A percentile compares a stretch with the other conserved stretches of the same genome.
phyloP scores from a whole-genome alignment of 2,888 invertebrate genomes.

The Notodonta ziczac region DNA sequence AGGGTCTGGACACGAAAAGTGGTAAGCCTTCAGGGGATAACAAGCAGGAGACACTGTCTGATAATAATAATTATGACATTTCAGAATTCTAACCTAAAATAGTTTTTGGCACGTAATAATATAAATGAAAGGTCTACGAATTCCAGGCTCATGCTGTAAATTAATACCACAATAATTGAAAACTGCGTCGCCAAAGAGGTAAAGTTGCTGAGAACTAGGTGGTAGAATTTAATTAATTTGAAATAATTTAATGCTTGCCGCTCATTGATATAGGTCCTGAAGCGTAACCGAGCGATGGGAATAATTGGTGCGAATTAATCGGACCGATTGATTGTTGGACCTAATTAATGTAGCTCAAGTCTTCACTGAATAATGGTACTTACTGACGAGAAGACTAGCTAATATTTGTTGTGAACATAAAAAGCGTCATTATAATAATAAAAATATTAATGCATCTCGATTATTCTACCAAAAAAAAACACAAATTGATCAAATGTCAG shows the following conservation, averaged over 20 bases:
- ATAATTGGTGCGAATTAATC: constrained; percentile 41
- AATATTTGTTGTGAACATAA: too few species aligned
- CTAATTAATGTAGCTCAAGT: constrained; percentile 28
- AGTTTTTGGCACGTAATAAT: too few species aligned
- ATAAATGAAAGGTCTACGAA: too few species aligned
- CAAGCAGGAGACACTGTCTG: too few species aligned
- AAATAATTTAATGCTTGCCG: constrained; percentile 49
- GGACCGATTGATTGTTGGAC: constrained; percentile 19
- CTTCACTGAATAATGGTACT: constrained; percentile 7
- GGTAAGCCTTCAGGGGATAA: neutral
- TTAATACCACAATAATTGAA: neutral
- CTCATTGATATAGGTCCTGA: constrained; percentile 37
- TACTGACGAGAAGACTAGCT: neutral
- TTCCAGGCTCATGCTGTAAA: too few species aligned
- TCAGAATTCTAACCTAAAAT: too few species aligned
- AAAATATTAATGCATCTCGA: too few species aligned
- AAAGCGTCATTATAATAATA: too few species aligned
- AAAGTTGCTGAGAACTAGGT: constrained; percentile 37
- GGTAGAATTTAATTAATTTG: constrained; percentile 51
- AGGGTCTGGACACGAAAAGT: neutral
- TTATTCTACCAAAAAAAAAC: too few species aligned
- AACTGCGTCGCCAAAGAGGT: constrained; percentile 15
- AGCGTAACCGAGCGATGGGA: constrained; percentile 30
- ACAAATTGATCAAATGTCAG: too few species aligned
- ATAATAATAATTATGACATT: too few species aligned